Evolutionary conservation across 2,113 vertebrate species (phyloP).

Genomic region (Pycnonotus jocosus): DNA sequence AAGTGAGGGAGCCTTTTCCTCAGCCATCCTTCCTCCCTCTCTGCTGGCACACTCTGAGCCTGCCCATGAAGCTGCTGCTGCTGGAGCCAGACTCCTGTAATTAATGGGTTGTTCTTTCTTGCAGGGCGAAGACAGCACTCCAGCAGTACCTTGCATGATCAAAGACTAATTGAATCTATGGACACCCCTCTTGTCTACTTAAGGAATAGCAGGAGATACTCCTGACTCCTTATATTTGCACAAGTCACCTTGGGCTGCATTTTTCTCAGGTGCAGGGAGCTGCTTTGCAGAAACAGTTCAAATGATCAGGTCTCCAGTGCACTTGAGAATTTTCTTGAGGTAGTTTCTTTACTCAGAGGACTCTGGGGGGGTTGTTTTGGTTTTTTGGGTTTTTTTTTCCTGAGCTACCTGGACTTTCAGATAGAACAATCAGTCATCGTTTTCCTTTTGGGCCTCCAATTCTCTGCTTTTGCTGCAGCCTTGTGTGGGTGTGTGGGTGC

Average conservation of each 20-base stretch:
- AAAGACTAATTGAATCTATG: constrained; percentile 60
- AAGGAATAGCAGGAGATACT: constrained; percentile 73
- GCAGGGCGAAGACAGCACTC: constrained; percentile 96
- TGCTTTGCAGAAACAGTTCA: constrained; percentile 80
- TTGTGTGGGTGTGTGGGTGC: constrained; percentile 60
- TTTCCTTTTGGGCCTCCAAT: constrained; percentile 76
- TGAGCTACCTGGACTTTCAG: constrained; percentile 77
- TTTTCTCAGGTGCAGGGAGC: constrained; percentile 78
- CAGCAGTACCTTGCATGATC: constrained; percentile 97
- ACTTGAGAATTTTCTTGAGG: constrained; percentile 78
- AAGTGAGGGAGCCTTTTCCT: not conserved
- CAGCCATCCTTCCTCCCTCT: not conserved
- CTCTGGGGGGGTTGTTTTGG: constrained; percentile 63
- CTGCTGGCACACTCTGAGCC: not conserved
- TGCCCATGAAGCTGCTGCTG: not conserved
- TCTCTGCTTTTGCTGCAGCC: constrained; percentile 82
- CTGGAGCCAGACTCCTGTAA: not conserved
- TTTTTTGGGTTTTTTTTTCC: constrained; percentile 13
- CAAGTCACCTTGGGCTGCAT: constrained; percentile 85
- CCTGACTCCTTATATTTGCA: constrained; percentile 80
- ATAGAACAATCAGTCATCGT: constrained; percentile 77
- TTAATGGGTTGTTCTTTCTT: constrained; percentile 52
- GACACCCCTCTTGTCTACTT: constrained; percentile 68
- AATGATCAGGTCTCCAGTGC: constrained; percentile 78
- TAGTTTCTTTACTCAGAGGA: constrained; percentile 76